Percentiles rank a stretch among this genome's conserved stretches.
Conservation (phyloP, 2,888 invertebrate species). For the Eristalinus aeneus region DNA sequence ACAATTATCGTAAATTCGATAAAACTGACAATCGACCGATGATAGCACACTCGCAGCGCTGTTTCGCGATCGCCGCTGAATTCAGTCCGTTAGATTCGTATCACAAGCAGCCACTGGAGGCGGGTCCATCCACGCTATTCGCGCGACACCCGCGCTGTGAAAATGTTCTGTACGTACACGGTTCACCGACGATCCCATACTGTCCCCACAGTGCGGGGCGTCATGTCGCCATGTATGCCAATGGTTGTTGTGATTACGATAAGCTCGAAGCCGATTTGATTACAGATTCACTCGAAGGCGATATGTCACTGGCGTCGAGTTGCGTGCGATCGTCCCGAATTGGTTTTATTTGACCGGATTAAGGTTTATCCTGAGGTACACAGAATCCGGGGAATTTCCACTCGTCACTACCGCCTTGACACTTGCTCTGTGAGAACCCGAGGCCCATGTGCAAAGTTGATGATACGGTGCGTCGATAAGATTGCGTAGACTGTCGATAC, state of each 20-base stretch:
- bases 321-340: neutral
- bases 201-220: neutral
- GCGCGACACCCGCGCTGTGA: slow-evolving; percentile 25
- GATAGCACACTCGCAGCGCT: slow-evolving; percentile 20
- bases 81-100: slow-evolving; percentile 45
- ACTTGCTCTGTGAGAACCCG: neutral
- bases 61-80: neutral
- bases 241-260: slow-evolving; percentile 30
- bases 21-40: slow-evolving; percentile 56
- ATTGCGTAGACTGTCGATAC: slow-evolving; percentile 10
- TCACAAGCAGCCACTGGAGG: neutral
- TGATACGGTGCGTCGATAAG: slow-evolving; percentile 21
- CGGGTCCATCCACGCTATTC: neutral
- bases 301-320: neutral
- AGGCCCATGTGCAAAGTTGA: slow-evolving; percentile 12
- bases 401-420: neutral
- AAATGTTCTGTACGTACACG: neutral
- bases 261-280: slow-evolving; percentile 22
- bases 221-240: neutral
- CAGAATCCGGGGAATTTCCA: neutral
- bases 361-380: neutral
- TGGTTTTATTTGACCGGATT: neutral
- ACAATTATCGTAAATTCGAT: slow-evolving; percentile 69
- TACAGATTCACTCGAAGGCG: neutral
- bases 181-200: slow-evolving; percentile 4